These are phyloP conservation scores for Dendroctonus ponderosae DNA, from an alignment of 1,140 invertebrate species.

Conservation along the genomic window DNA sequence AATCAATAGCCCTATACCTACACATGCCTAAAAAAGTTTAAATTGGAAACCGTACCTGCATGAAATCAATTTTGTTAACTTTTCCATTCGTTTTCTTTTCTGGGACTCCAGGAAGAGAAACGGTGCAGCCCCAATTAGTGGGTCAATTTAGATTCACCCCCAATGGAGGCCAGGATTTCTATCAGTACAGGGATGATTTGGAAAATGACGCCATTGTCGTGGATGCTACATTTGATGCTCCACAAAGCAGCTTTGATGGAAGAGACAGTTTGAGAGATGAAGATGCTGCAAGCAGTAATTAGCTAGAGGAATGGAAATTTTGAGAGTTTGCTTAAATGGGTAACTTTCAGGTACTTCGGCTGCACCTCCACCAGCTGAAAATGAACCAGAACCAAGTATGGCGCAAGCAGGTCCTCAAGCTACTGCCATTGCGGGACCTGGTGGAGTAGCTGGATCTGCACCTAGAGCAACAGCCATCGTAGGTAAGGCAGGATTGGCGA, in stretches of 20 bases:
- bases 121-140: constrained; percentile 13
- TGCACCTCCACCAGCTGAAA: constrained; percentile 29
- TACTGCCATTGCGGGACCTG: constrained; percentile 53
- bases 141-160: constrained; percentile 35
- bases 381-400: constrained; percentile 46
- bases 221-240: constrained; percentile 38
- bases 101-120: not conserved
- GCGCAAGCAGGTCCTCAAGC: constrained; percentile 53
- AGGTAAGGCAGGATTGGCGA: constrained; percentile 52
- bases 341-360: constrained; percentile 19
- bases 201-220: constrained; percentile 42
- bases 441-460: constrained; percentile 52
- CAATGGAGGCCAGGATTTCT: constrained; percentile 15
- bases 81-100: too few species aligned
- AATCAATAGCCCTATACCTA: too few species aligned
- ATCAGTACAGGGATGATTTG: constrained; percentile 32
- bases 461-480: constrained; percentile 53
- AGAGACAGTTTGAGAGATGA: constrained; percentile 12
- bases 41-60: too few species aligned
- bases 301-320: too few species aligned
- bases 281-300: constrained; percentile 21
- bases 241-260: constrained; percentile 2
- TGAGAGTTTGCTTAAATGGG: constrained; percentile 1
- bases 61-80: too few species aligned
- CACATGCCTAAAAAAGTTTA: too few species aligned